These are phyloP conservation scores for Darevskia nairensis DNA, from an alignment of 2,797 vertebrate species.

Conservation along the genomic window DNA sequence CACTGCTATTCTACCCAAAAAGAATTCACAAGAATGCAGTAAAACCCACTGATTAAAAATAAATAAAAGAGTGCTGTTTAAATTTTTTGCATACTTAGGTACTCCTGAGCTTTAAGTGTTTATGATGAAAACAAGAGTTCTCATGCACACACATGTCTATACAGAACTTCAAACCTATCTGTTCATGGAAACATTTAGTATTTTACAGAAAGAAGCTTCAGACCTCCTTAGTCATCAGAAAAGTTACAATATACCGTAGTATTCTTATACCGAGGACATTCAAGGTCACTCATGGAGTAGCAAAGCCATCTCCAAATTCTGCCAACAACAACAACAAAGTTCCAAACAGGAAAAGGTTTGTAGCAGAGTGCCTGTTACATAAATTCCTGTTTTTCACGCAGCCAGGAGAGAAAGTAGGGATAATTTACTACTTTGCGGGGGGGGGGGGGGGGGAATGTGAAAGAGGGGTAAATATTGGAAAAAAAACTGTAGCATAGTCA, in stretches of 20 bases:
- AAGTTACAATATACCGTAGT: conserved; percentile 65
- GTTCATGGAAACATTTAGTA: conserved; percentile 63
- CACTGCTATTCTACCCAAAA: conserved; percentile 47
- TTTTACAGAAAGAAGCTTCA: conserved; percentile 71
- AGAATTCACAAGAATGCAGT: conserved; percentile 61
- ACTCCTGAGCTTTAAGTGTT: conserved; percentile 46
- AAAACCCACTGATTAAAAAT: conserved; percentile 51
- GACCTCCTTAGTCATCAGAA: conserved; percentile 80
- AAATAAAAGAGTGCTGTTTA: conserved; percentile 15
- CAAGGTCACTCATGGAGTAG: conserved; percentile 81
- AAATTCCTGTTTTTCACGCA: conserved; percentile 85
- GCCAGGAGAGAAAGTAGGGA: conserved; percentile 75
- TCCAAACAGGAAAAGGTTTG: conserved; percentile 84
- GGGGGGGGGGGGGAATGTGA: conserved; percentile 68
- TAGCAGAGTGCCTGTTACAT: conserved; percentile 78
- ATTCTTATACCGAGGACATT: conserved; percentile 80
- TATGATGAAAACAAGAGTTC: conserved; percentile 61
- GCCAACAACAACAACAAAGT: conserved; percentile 80
- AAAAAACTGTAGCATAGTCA: conserved; percentile 68
- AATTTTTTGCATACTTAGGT: conserved; percentile 44
- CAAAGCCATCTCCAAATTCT: conserved; percentile 74
- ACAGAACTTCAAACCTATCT: conserved; percentile 11
- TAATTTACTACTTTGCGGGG: conserved; percentile 75
- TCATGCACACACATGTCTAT: conserved; percentile 22
- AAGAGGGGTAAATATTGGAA: conserved; percentile 71